Evolutionary conservation across 2,113 vertebrate species (phyloP), one percentile per base, ranked within the genome.

Genomic region (Otolemur garnettii): DNA sequence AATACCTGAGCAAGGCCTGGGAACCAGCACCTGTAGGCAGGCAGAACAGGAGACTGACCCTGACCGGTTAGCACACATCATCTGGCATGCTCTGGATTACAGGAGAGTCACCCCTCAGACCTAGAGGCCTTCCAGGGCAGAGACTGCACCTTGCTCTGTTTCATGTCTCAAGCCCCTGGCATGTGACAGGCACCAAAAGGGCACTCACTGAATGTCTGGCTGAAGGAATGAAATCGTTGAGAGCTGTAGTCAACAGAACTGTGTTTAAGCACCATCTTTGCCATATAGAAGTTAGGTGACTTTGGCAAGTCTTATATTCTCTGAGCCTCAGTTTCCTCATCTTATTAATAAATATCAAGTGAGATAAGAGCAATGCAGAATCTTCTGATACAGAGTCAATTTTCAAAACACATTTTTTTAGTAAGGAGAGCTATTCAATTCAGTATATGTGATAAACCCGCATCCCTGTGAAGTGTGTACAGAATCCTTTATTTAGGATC

Each of bases 321-420:
- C 57, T 71, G 30, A 35, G 19, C n/a, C 72, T 87, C 33, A 22
- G 83, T 95, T 87, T 95, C 45, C 90, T 82, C 30, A 50, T 33
- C 33, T 72, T 45, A 35, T 93, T 62, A 59, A n/a, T 75, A 93
- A 96, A 64, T 38, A 28, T 83, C 85, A 87, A 84, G 59, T 68
- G 33, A 92, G 33, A 84, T 35, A 91, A 50, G 5, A 77, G 66
- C 3, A 79, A 72, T 24, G 14, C 78, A 53, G 66, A 85, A 9
- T 62, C 33, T 42, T 68, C 42, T 24, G 57, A 9, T 6, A 69
- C 38, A 83, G 0, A 89, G n/a, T 77, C 69, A 60, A 17, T 79
- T 92, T 97, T 92, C 42, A 96, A 88, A 38, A 93, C 74, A 33
- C 26, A 88, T 3, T 85, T 26, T 4, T 81, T 94, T 86, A 59